These are phyloP conservation scores for Bibio marci DNA, from an alignment of 2,888 invertebrate species.

Conservation along the genomic window DNA sequence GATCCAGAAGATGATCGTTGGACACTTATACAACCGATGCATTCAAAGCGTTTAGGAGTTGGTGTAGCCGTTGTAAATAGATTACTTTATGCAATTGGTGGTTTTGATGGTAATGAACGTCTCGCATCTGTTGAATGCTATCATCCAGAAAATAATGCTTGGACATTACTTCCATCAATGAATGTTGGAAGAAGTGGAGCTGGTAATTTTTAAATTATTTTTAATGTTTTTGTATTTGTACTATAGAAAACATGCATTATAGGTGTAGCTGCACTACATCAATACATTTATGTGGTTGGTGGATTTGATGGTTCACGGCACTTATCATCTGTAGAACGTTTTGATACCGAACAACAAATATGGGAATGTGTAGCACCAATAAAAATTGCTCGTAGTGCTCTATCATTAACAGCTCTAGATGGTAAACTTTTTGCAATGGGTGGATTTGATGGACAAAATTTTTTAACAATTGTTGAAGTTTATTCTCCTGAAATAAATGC, in stretches of 20 bases:
- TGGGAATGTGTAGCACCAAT: constrained; percentile 69
- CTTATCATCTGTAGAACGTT: constrained; percentile 68
- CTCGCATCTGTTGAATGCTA: constrained; percentile 75
- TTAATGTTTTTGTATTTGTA: no score
- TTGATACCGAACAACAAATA: constrained; percentile 62
- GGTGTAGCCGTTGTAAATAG: constrained; percentile 65
- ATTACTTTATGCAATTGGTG: constrained; percentile 68
- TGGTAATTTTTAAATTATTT: constrained; percentile 33
- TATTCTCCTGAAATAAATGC: constrained; percentile 61
- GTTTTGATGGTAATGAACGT: constrained; percentile 68
- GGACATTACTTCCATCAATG: constrained; percentile 70
- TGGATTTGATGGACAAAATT: constrained; percentile 76
- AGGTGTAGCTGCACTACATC: constrained; percentile 36
- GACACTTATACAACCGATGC: constrained; percentile 59
- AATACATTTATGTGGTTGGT: constrained; percentile 82
- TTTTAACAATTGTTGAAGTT: constrained; percentile 73
- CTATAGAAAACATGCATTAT: constrained; percentile 1
- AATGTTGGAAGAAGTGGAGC: constrained; percentile 65
- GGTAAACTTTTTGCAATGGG: constrained; percentile 82
- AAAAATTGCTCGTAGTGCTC: constrained; percentile 66
- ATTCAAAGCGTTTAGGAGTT: constrained; percentile 60
- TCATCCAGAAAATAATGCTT: constrained; percentile 81
- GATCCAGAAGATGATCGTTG: constrained; percentile 75
- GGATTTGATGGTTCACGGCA: constrained; percentile 82
- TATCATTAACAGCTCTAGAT: constrained; percentile 73